Conservation (phyloP, 2,888 invertebrate species). For the Sipha maydis region DNA sequence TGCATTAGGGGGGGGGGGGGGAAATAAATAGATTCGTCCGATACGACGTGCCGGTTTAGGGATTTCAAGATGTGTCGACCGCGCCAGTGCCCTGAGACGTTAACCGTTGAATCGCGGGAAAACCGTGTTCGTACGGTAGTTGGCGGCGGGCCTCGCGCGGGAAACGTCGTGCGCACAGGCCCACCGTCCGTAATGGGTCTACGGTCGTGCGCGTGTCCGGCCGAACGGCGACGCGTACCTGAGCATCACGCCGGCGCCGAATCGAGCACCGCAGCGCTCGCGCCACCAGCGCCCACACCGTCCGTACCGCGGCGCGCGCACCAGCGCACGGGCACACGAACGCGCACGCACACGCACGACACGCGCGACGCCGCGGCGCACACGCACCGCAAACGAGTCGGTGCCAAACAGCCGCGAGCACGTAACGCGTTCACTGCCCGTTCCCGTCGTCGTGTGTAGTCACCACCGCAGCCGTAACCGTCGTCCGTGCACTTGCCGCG, state of each 20-base stretch:
- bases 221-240: not conserved
- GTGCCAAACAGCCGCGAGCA: slow-evolving; percentile 45
- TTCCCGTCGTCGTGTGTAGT: not conserved
- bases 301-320: slow-evolving; percentile 6
- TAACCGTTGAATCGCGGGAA: no score
- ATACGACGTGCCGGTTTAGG: no score
- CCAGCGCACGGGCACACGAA: not conserved
- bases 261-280: slow-evolving; percentile 1
- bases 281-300: slow-evolving; percentile 19
- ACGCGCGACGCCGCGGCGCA: not conserved
- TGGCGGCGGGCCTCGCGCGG: no score
- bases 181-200: no score
- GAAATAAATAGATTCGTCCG: no score
- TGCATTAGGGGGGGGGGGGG: no score
- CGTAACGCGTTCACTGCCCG: slow-evolving; percentile 32
- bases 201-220: not conserved
- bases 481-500: no score
- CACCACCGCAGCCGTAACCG: not conserved
- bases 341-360: not conserved
- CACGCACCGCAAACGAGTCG: slow-evolving; percentile 24
- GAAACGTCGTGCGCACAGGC: no score
- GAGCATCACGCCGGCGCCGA: not conserved
- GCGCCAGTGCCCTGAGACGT: no score
- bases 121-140: not conserved
- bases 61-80: no score